Evolutionary conservation across 2,113 vertebrate genomes (phyloP).

Genomic region (Gobio gobio): DNA sequence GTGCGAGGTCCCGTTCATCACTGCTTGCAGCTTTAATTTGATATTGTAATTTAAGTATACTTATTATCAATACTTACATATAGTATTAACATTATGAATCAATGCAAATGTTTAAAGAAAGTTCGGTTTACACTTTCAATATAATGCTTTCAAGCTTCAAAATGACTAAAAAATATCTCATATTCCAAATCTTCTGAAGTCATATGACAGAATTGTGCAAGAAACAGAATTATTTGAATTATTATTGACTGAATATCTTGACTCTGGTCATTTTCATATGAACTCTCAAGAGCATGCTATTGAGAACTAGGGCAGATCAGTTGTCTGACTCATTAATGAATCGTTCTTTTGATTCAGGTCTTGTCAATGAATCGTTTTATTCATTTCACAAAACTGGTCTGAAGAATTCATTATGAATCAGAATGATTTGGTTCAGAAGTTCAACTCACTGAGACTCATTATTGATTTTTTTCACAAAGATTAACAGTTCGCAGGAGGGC

Average conservation of each 20-base stretch:
- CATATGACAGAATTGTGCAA: background rate
- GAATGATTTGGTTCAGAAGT: background rate
- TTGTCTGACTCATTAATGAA: background rate
- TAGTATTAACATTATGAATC: no score
- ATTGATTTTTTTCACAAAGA: background rate
- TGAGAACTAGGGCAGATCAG: no score
- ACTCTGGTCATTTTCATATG: no score
- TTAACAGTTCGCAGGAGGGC: background rate
- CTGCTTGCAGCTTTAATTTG: no score
- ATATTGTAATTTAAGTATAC: background rate
- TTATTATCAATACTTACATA: background rate
- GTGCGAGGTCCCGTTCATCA: no score
- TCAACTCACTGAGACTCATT: background rate
- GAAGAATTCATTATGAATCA: background rate
- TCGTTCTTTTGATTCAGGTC: background rate
- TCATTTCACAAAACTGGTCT: background rate
- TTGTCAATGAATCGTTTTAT: background rate
- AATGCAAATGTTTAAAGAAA: background rate
- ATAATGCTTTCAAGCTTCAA: background rate
- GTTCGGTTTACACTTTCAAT: background rate
- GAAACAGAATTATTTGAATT: background rate
- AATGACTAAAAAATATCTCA: background rate
- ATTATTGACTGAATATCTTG: background rate
- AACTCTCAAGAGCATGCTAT: no score
- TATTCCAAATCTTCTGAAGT: background rate